phyloP scores from a whole-genome alignment of 2,113 vertebrate genomes.

The Sander lucioperca region DNA sequence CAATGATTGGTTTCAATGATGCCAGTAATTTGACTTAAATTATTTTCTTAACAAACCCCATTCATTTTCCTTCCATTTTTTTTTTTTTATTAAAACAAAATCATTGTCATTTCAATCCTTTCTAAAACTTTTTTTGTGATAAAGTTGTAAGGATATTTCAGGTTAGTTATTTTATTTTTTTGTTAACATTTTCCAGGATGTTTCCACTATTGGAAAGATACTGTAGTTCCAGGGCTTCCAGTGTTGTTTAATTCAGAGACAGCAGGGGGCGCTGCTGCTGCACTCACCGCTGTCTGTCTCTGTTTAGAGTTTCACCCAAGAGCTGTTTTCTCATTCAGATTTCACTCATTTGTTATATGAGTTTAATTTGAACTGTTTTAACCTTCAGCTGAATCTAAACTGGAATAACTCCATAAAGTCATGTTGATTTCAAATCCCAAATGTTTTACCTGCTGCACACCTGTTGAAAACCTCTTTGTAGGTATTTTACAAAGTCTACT shows the following conservation, averaged over 20 bases:
- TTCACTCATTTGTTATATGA: background rate
- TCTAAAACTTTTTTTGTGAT: no score
- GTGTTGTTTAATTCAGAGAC: background rate
- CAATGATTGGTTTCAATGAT: background rate
- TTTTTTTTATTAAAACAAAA: no score
- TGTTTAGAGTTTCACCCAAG: background rate
- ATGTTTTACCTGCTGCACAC: background rate
- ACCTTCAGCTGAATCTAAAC: background rate
- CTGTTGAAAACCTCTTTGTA: background rate
- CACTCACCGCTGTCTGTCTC: background rate
- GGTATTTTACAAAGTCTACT: background rate
- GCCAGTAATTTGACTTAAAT: no score
- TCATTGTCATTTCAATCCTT: no score
- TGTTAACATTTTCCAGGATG: background rate
- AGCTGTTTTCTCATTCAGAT: background rate
- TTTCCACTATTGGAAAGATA: background rate
- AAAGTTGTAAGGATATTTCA: no score
- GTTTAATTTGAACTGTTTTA: background rate
- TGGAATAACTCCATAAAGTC: background rate
- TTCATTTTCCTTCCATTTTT: no score
- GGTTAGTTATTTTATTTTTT: no score
- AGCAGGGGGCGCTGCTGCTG: constrained; percentile 51
- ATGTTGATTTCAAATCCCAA: background rate
- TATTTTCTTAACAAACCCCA: no score
- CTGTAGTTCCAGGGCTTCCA: background rate